Conservation (phyloP, 1,140 invertebrate species). For the Argopecten irradians region DNA sequence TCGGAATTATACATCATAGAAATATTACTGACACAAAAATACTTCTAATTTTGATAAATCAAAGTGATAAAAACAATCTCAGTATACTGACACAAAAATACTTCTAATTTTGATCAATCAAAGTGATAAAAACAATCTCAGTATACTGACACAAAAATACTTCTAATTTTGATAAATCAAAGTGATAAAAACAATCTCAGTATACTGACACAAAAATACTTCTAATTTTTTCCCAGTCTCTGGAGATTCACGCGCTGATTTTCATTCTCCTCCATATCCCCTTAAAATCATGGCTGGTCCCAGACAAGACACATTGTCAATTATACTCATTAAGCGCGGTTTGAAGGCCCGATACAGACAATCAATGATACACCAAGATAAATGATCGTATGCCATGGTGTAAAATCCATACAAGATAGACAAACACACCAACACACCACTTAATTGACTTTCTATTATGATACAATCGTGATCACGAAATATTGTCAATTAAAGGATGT, state of each 20-base stretch:
- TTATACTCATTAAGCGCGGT: not conserved
- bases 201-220: no score
- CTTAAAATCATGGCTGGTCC: not conserved
- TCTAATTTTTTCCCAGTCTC: no score
- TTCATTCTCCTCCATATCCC: not conserved
- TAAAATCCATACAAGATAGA: not conserved
- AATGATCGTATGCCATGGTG: not conserved
- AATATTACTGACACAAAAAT: no score
- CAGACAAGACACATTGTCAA: not conserved
- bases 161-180: no score
- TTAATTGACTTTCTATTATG: not conserved
- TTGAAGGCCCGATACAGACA: not conserved
- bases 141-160: no score
- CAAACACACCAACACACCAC: not conserved
- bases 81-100: no score
- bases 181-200: no score
- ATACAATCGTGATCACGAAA: not conserved
- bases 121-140: not conserved
- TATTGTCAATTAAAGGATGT: not conserved
- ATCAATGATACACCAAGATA: not conserved
- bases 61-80: not conserved
- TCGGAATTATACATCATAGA: no score
- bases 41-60: not conserved
- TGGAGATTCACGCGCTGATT: not conserved
- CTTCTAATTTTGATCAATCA: not conserved